Conservation (phyloP, 1,140 invertebrate genomes). For the Drosophila lowei region DNA sequence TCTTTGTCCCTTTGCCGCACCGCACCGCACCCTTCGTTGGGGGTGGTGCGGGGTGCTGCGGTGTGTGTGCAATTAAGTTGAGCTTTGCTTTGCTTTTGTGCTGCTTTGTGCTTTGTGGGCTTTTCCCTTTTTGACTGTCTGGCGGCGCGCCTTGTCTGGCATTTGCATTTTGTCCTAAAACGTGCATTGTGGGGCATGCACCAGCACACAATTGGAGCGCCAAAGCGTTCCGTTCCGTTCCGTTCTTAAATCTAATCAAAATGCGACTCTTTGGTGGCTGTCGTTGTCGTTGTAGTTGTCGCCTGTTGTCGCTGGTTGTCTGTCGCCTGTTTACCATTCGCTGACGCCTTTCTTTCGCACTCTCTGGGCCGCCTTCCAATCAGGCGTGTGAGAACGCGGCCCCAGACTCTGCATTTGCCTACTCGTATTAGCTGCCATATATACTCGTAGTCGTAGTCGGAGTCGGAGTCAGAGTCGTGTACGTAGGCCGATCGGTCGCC, state of each 20-base stretch:
- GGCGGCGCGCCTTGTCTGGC: slow-evolving; percentile 63
- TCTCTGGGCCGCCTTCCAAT: slow-evolving; percentile 17
- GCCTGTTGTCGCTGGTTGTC: slow-evolving; percentile 47
- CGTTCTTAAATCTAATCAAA: slow-evolving; percentile 76
- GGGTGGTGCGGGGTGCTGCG: slow-evolving; percentile 10
- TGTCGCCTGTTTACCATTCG: slow-evolving; percentile 61
- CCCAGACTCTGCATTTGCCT: slow-evolving; percentile 3
- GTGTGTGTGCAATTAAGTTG: slow-evolving; percentile 65
- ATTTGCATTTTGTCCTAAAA: slow-evolving; percentile 66
- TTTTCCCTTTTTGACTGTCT: slow-evolving; percentile 67
- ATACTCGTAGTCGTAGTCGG: slow-evolving; percentile 15
- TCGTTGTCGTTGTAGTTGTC: slow-evolving; percentile 9
- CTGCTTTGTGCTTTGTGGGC: slow-evolving; percentile 54
- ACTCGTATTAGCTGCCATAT: slow-evolving; percentile 12
- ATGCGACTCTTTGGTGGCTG: slow-evolving; percentile 57
- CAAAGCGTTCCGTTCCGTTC: slow-evolving; percentile 67
- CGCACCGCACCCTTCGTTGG: not conserved
- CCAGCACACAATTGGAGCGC: slow-evolving; percentile 66
- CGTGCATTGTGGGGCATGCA: slow-evolving; percentile 60
- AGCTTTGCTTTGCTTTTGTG: slow-evolving; percentile 3
- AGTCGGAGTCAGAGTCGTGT: not conserved
- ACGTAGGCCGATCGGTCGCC: slow-evolving; percentile 57
- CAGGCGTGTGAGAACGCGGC: slow-evolving; percentile 17
- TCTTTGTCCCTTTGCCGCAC: not conserved
- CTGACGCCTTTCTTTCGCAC: slow-evolving; percentile 66